Base-by-base conservation (phyloP, 1,140 invertebrate species). In the Drosophila sturtevanti region DNA sequence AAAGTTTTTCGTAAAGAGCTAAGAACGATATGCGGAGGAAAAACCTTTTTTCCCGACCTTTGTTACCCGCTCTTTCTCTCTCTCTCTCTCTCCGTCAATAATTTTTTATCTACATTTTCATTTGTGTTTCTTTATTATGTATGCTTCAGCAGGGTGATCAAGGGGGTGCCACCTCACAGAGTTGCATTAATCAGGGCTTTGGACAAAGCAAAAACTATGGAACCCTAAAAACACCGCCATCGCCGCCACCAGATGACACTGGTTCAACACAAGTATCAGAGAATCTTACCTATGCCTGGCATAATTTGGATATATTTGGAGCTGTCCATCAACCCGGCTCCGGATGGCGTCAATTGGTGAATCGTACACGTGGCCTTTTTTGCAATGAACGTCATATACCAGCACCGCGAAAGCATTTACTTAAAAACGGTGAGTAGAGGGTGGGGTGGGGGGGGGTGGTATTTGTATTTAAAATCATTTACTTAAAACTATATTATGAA, bases 261-360 rank as follows among this genome's bases (percentile, higher is more conserved):
- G 54, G 70, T 21, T 51, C 18, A 16, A 10, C 27, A 12, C 79
- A 80, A 9, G 4, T 75, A 31, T 63, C 85, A 0, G 94, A 94
- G 82, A 93, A 93, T 64, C 93, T 95, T 34, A 95, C 94, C 2
- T 96, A 95, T 89, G 93, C 94, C 6, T 96, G 95, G 95, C 94
- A 93, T 27, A 94, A 95, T 66, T 92, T 96, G 54, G 95, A 95
- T 82, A 95, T 95, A 10, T 95, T 94, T 72, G 93, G 89, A 5
- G 89, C 89, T 2, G 86, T 91, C 12, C 79, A 90, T 68, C 82
- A 90, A 38, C 85, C 84, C 3, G 90, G 85, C 5, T 84, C 86
- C 27, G 72, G 56, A n/a, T 90, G 82, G 79, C 75, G 82, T 3
- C 80, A 90, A 55, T 92, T 68, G 89, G 92, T 52, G 87, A 93